These are phyloP conservation scores for Enteromius trimaculatus DNA, from an alignment of 2,797 vertebrate species.

Conservation along the genomic window DNA sequence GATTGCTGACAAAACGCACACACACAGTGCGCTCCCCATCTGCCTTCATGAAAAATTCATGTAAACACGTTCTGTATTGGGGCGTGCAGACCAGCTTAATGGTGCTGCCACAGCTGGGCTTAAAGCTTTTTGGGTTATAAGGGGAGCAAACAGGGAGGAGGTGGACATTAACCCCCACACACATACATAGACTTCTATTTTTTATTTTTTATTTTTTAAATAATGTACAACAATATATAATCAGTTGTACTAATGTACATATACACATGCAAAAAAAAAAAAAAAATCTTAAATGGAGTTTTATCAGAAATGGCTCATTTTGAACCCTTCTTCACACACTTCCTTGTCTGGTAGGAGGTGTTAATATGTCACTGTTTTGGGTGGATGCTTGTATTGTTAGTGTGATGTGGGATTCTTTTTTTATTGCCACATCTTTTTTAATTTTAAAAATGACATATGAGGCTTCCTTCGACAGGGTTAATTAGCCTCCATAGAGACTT, in stretches of 20 bases:
- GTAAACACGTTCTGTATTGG: constrained; percentile 65
- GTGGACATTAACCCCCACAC: not conserved
- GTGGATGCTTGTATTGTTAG: not conserved
- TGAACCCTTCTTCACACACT: not conserved
- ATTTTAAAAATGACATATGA: not conserved
- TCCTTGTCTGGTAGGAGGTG: constrained; percentile 14
- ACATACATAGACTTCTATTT: not conserved
- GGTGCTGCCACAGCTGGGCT: constrained; percentile 54
- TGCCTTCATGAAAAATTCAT: constrained; percentile 81
- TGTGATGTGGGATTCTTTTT: not conserved
- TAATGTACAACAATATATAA: not conserved
- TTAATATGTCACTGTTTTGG: constrained; percentile 13
- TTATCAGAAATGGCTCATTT: not conserved
- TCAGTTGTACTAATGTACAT: not conserved
- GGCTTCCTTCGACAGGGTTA: constrained; percentile 9
- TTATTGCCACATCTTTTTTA: not conserved
- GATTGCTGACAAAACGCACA: constrained; percentile 26
- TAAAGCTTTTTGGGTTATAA: constrained; percentile 37
- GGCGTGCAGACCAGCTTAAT: constrained; percentile 52
- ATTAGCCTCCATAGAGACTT: constrained; percentile 11
- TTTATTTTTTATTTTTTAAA: constrained; percentile 13
- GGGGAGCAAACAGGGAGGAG: constrained; percentile 1
- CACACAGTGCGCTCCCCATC: constrained; percentile 66
- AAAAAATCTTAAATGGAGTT: too few relatives aligned
- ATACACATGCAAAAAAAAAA: too few relatives aligned